phyloP scores from a whole-genome alignment of 2,888 invertebrate species.

The Hemithea aestivaria region DNA sequence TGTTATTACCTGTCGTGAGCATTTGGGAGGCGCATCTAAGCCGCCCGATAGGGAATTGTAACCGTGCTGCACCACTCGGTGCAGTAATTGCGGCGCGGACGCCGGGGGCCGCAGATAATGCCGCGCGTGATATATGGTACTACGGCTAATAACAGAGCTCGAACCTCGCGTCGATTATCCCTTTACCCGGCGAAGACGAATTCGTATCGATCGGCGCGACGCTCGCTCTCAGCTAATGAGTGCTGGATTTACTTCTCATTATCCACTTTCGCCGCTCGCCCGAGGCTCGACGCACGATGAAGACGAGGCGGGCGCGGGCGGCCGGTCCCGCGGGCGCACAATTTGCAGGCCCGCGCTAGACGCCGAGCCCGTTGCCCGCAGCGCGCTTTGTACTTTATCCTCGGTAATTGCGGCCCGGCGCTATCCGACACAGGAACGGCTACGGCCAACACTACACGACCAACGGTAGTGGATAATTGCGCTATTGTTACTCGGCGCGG shows the following conservation, averaged over 20 bases:
- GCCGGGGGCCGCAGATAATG: conserved; percentile 69
- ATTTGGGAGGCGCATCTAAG: conserved; percentile 32
- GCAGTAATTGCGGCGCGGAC: conserved; percentile 68
- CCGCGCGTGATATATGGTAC: conserved; percentile 76
- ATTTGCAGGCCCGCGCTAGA: conserved; percentile 58
- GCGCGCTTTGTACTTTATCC: conserved; percentile 68
- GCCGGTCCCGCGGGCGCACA: conserved; percentile 57
- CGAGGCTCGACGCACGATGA: conserved; percentile 70
- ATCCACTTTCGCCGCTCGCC: conserved; percentile 72
- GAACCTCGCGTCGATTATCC: conserved; percentile 69
- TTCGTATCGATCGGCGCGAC: conserved; percentile 70
- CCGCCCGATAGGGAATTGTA: conserved; percentile 56
- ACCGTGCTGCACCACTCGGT: conserved; percentile 49
- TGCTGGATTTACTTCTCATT: conserved; percentile 73
- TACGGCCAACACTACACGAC: conserved; percentile 56
- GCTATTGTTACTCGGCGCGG: conserved; percentile 61
- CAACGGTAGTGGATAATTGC: conserved; percentile 71
- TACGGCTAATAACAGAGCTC: conserved; percentile 72
- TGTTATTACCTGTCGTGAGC: conserved; percentile 24
- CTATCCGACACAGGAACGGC: conserved; percentile 43
- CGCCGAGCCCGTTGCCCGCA: conserved; percentile 52
- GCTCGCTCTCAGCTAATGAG: conserved; percentile 73
- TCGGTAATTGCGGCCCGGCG: conserved; percentile 64
- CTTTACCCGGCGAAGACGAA: conserved; percentile 70
- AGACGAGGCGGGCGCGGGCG: conserved; percentile 48